Percentiles rank a stretch among this genome's conserved stretches.
phyloP scores from a whole-genome alignment of 2,113 vertebrate genomes.

The Lathamus discolor region DNA sequence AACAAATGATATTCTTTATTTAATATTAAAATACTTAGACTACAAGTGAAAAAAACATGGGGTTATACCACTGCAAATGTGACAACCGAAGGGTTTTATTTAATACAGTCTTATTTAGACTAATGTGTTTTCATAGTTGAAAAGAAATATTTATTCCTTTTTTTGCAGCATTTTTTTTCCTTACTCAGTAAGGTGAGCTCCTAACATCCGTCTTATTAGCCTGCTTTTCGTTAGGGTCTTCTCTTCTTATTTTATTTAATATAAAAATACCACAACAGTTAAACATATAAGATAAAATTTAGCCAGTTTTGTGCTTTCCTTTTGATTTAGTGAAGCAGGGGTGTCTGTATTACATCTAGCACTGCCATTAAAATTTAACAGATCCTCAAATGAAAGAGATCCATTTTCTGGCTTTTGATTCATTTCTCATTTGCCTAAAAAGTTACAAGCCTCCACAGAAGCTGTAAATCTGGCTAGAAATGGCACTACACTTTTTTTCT shows the following conservation, averaged over 20 bases:
- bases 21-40: neutral
- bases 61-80: neutral
- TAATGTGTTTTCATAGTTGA: neutral
- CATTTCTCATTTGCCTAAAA: conserved; percentile 56
- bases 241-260: neutral
- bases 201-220: neutral
- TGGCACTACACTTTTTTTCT: neutral
- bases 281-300: neutral
- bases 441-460: conserved; percentile 18
- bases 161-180: neutral
- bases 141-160: neutral
- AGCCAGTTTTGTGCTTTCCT: neutral
- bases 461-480: conserved; percentile 38
- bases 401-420: conserved; percentile 24
- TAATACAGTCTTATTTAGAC: neutral
- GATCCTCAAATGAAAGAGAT: conserved; percentile 13
- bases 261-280: neutral
- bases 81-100: neutral
- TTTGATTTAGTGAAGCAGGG: neutral
- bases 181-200: neutral
- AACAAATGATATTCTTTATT: neutral
- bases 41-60: neutral
- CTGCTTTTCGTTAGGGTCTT: neutral
- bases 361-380: conserved; percentile 48
- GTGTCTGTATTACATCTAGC: neutral